Evolutionary conservation across 2,888 invertebrate species (phyloP).

Genomic region (Notodonta dromedarius): DNA sequence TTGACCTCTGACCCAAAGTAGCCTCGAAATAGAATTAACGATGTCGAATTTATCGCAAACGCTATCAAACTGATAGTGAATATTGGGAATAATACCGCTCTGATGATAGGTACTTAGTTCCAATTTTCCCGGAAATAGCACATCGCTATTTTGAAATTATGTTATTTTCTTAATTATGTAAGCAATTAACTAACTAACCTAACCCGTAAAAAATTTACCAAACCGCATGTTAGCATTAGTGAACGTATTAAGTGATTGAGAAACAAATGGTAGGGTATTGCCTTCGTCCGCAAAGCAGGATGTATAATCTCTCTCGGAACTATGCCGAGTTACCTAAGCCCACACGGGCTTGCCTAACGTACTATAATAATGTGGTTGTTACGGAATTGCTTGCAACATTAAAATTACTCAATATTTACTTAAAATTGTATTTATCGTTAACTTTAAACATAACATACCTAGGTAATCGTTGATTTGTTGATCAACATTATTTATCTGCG

Average conservation of each 20-base stretch:
- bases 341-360: slow-evolving; percentile 60
- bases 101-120: no score
- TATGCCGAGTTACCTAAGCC: slow-evolving; percentile 72
- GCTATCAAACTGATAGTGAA: neutral
- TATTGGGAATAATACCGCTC: no score
- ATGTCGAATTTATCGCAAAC: neutral
- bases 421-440: slow-evolving; percentile 28
- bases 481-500: neutral
- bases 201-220: neutral
- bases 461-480: slow-evolving; percentile 2
- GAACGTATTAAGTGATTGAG: slow-evolving; percentile 30
- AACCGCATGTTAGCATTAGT: neutral
- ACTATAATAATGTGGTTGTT: slow-evolving; percentile 54
- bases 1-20: neutral
- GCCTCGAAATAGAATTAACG: neutral
- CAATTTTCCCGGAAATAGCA: no score
- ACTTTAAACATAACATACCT: no score
- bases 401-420: slow-evolving; percentile 42
- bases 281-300: slow-evolving; percentile 58
- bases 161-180: no score
- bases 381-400: slow-evolving; percentile 58
- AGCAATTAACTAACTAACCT: no score
- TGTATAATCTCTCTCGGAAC: slow-evolving; percentile 74
- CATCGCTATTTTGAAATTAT: no score
- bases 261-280: slow-evolving; percentile 45